Percentiles rank a stretch among this genome's conserved stretches.
phyloP scores from a whole-genome alignment of 2,888 invertebrate species.

The Troilus luridus region DNA sequence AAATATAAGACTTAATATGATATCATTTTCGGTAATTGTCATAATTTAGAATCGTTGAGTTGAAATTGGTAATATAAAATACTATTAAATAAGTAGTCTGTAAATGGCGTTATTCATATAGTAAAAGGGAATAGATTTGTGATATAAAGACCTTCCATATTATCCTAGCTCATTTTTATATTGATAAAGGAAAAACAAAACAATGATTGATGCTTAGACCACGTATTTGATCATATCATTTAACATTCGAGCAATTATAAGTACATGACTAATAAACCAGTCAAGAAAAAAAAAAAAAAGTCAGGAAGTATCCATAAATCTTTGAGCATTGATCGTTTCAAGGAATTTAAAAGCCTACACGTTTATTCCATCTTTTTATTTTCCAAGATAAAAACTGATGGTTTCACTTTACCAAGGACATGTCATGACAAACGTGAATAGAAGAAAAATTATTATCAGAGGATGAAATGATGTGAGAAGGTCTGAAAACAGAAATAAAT shows the following conservation, averaged over 20 bases:
- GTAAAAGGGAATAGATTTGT: too few species aligned
- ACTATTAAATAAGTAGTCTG: too few species aligned
- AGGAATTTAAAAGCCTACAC: not conserved
- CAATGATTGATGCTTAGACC: too few species aligned
- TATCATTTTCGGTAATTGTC: too few species aligned
- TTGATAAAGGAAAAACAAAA: too few species aligned
- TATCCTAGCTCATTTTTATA: too few species aligned
- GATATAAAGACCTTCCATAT: too few species aligned
- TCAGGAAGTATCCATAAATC: not conserved
- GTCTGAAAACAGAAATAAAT: not conserved
- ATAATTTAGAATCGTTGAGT: too few species aligned
- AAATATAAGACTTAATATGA: too few species aligned
- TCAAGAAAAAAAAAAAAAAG: not conserved
- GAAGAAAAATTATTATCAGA: conserved; percentile 13
- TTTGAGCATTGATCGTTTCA: not conserved
- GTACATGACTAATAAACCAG: not conserved
- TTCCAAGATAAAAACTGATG: not conserved
- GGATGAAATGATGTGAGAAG: not conserved
- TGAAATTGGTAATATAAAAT: too few species aligned
- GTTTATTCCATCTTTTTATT: not conserved
- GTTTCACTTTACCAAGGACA: not conserved
- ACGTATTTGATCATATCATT: not conserved
- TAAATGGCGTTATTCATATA: too few species aligned
- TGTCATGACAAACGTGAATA: not conserved
- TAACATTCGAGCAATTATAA: not conserved